Evolutionary conservation across 2,797 vertebrate genomes (phyloP), one percentile per base, ranked within the genome.

Genomic region (Coreius guichenoti): DNA sequence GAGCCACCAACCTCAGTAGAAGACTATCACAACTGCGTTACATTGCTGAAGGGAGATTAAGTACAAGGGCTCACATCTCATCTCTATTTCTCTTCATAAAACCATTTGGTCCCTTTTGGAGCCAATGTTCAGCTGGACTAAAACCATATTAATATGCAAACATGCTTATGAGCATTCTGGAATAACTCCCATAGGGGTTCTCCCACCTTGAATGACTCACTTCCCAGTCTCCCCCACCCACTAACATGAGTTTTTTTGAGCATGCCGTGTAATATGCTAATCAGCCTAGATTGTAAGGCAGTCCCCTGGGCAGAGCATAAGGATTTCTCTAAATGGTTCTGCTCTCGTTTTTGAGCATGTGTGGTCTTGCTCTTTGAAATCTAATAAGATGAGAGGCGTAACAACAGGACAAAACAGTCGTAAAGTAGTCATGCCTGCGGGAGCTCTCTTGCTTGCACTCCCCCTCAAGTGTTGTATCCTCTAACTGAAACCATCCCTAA

Each of bases 301-400:
- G n/a, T 80, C 82, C 86, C 63, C 61, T 76, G 61, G 69, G 86
- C 63, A 33, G 5, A 74, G 77, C 13, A 14, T n/a, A 81, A 77
- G 67, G 82, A 81, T 68, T 83, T 47, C 69, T 83, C 76, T 63
- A 80, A 85, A 83, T 29, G 26, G 56, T 84, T 84, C 65, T 89
- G 29, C 68, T 65, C 79, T 76, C 73, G 49, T 80, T 81, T 23
- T 14, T 29, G 4, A 73, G 74, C 33, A 47, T 39, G 51, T 72
- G 82, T 63, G 31, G 63, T 26, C 21, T 14, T 23, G 72, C 65
- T 82, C 56, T 82, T 82, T 76, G 26, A 76, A 82, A 51, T 26
- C 23, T n/a, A 51, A 86, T 70, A 76, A 83, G 76, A 89, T 47
- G 65, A 84, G 69, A 75, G 76, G 77, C 17, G 51, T 58, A 76